These are phyloP conservation scores for Delichon dasypus DNA, from an alignment of 2,797 vertebrate genomes.

Conservation along the genomic window DNA sequence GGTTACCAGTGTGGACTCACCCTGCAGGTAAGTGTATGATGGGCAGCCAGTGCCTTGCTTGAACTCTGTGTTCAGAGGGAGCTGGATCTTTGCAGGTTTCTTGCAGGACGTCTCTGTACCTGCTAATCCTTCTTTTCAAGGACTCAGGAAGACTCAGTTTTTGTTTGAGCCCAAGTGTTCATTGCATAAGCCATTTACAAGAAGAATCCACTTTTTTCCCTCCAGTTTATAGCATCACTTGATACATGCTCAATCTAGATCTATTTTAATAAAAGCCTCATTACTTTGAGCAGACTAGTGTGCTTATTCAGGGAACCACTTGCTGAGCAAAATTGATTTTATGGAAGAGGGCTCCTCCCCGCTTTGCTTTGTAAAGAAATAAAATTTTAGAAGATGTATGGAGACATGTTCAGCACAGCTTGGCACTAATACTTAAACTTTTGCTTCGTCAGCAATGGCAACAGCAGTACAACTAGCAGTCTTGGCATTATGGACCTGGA, in stretches of 20 bases:
- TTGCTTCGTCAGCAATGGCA: conserved; percentile 90
- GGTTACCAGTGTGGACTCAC: neutral
- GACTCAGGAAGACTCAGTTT: neutral
- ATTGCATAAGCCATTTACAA: neutral
- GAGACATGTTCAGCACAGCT: conserved; percentile 47
- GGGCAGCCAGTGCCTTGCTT: neutral
- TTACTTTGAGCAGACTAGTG: neutral
- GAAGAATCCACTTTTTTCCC: neutral
- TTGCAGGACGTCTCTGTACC: neutral
- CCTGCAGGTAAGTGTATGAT: neutral
- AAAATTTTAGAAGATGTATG: neutral
- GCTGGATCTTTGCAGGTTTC: neutral
- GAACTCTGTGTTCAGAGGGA: neutral
- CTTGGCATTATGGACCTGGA: conserved; percentile 91
- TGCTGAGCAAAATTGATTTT: neutral
- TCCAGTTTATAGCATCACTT: neutral
- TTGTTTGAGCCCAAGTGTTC: neutral
- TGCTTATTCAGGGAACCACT: conserved; percentile 2
- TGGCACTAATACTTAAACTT: conserved; percentile 79
- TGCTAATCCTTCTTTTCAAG: neutral
- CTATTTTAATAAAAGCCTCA: neutral
- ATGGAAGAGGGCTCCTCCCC: neutral
- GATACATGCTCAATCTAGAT: neutral
- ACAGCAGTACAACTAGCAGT: conserved; percentile 93
- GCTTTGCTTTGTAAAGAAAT: neutral